Evolutionary conservation across 1,140 invertebrate species (phyloP).

Genomic region (Epicauta chinensis): DNA sequence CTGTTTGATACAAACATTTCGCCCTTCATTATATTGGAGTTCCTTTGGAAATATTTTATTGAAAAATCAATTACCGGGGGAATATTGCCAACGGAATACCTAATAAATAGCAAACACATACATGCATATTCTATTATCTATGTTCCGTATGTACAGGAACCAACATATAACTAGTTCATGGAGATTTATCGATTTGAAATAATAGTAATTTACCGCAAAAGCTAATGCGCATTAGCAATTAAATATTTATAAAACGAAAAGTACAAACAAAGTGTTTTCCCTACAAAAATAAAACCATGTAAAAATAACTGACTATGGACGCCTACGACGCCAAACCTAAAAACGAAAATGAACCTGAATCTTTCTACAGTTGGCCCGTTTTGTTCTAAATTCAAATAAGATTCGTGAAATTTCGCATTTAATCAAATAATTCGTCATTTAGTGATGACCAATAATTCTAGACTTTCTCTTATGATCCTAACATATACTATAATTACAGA

Average conservation of each 20-base stretch:
- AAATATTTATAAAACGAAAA: constrained; percentile 24
- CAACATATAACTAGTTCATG: constrained; percentile 18
- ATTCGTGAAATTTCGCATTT: no score
- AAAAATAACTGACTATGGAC: constrained; percentile 11
- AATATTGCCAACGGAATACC: constrained; percentile 30
- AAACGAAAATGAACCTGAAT: no score
- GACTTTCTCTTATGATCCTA: no score
- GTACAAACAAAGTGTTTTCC: constrained; percentile 20
- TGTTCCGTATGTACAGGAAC: no score
- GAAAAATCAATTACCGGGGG: constrained; percentile 26
- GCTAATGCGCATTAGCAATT: constrained; percentile 27
- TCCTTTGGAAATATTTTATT: constrained; percentile 25
- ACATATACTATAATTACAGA: no score
- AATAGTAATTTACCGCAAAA: constrained; percentile 30
- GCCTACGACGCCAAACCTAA: neutral
- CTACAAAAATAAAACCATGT: constrained; percentile 14
- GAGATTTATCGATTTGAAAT: constrained; percentile 26
- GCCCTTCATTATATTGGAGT: constrained; percentile 12
- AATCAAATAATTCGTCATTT: no score
- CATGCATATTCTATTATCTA: constrained; percentile 15
- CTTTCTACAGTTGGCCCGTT: no score
- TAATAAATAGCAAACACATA: constrained; percentile 32
- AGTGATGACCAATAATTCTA: no score
- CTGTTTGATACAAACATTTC: constrained; percentile 23
- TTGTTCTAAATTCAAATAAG: no score